Conservation (phyloP, 2,113 vertebrate species). For the Dipodomys stephensi region DNA sequence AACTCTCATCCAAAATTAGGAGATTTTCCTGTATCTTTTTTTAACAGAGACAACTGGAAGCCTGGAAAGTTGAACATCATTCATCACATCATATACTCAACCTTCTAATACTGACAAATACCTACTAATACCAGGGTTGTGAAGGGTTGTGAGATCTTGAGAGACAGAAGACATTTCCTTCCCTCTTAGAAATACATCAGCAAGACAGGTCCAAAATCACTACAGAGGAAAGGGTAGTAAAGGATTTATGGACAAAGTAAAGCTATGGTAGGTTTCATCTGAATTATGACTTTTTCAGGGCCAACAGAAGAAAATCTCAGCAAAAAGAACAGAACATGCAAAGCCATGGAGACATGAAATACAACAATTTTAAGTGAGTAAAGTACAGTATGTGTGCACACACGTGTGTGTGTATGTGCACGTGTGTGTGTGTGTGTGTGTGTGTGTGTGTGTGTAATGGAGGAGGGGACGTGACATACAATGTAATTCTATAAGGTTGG, state of each 20-base stretch:
- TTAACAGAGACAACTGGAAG: neutral
- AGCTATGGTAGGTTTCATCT: neutral
- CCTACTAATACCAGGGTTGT: neutral
- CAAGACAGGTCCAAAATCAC: neutral
- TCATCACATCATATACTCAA: slow-evolving; percentile 9
- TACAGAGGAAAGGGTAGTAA: neutral
- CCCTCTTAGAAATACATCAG: neutral
- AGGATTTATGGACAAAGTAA: neutral
- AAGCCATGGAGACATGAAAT: slow-evolving; percentile 21
- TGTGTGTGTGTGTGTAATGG: neutral
- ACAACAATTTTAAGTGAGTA: neutral
- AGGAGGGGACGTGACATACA: neutral
- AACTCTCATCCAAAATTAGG: neutral
- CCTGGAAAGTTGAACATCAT: neutral
- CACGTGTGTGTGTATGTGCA: too few species aligned
- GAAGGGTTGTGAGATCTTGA: neutral
- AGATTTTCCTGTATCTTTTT: neutral
- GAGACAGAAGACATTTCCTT: neutral
- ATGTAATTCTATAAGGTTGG: neutral
- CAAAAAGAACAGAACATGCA: slow-evolving; percentile 17
- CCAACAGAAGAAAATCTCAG: neutral
- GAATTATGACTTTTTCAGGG: neutral
- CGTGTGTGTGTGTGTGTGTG: too few species aligned
- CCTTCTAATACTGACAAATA: slow-evolving; percentile 35
- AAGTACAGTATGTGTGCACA: neutral